A percentile compares a stretch with the other conserved stretches of the same genome.
Evolutionary conservation across 2,113 vertebrate species (phyloP).

Genomic region (Rhea americana): DNA sequence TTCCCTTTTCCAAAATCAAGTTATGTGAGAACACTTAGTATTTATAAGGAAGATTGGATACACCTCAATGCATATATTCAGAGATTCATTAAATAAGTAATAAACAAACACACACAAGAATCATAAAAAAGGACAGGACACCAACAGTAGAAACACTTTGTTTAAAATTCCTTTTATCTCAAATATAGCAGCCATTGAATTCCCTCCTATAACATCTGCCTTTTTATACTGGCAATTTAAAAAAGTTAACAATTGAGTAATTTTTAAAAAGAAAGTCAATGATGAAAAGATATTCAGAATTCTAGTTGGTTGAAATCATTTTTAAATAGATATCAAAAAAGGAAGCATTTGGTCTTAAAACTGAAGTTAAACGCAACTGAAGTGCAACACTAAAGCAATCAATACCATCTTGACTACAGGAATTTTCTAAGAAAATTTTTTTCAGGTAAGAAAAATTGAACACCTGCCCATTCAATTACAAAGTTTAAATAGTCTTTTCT

Average conservation of each 20-base stretch:
- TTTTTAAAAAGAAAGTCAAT: background rate
- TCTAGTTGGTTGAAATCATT: background rate
- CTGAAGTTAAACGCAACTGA: background rate
- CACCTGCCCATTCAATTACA: background rate
- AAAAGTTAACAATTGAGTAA: background rate
- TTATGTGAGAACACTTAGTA: background rate
- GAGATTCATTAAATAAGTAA: background rate
- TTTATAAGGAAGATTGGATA: background rate
- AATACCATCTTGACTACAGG: background rate
- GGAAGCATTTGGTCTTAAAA: background rate
- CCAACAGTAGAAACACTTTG: background rate
- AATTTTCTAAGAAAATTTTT: background rate
- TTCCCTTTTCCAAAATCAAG: background rate
- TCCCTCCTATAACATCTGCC: background rate
- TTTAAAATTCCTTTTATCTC: background rate
- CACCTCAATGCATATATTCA: background rate
- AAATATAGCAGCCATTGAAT: background rate
- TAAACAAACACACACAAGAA: background rate
- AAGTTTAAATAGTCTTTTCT: background rate
- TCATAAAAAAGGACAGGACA: background rate
- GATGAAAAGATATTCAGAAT: background rate
- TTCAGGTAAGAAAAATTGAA: background rate
- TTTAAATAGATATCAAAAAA: background rate
- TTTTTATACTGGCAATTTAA: background rate
- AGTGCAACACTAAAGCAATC: background rate